Evolutionary conservation across 2,113 vertebrate genomes (phyloP), one percentile per base, ranked within the genome.

Genomic region (Macrotis lagotis): DNA sequence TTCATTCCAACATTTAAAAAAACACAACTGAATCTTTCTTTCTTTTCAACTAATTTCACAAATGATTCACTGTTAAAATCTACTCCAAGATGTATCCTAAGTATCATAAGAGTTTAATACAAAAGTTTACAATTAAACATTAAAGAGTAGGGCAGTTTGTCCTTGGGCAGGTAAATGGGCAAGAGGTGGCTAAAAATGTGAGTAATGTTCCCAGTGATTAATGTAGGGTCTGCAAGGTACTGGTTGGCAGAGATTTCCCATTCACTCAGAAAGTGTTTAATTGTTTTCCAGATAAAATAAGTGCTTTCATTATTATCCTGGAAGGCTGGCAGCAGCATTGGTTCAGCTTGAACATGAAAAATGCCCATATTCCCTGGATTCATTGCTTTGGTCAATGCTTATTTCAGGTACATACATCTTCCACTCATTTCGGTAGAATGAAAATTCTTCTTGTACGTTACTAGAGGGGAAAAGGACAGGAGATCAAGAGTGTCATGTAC

Each of bases 401-500:
- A 83, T 97, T 96, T 96, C 37, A 93, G 49, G 92, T 49, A 95
- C 12, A 66, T 66, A 66, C 89, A 37, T 92, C 19, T 96, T 96
- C 53, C 94, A 94, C 53, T 94, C 93, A 91, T 52, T 95, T 97
- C 92, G 91, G 1, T 92, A 91, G 9, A 95, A 83, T 66, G 8
- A 49, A 90, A 96, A 95, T 59, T 66, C 8, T 94, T 91, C 52
- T 88, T 48, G 89, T 14, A n/a, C 90, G 1, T 25, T 55, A 50
- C 96, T 96, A 88, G 88, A 90, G 94, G 93, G 93, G 94, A 92
- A 26, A 66, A 92, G 19, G 50, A 50, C 31, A 90, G 9, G 90
- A 51, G 50, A 92, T 98, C 95, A 93, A 83, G 55, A 96, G 11
- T 19, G 91, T 97, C 97, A 95, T 74, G 26, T 91, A 95, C 94